Base-by-base conservation (phyloP, 2,797 vertebrate genomes). In the Thaleichthys pacificus region DNA sequence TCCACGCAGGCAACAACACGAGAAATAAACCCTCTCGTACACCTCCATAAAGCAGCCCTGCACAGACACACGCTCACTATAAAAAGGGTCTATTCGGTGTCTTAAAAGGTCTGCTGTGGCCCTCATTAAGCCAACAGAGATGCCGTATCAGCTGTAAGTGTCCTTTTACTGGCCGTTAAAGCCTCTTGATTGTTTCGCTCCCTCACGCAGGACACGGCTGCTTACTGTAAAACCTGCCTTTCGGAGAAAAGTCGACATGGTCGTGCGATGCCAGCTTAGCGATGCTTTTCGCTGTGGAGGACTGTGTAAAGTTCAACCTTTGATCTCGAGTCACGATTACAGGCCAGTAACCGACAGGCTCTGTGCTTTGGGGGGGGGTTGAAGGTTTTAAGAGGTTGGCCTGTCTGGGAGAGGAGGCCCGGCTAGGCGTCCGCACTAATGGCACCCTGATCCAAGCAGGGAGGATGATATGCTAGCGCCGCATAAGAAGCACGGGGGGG, bases 91-190 rank as follows among this genome's bases (percentile, higher is more conserved):
- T 56, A 56, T 51, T 61, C 17, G 17, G 66, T 61, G 70, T 64
- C 61, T 69, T 77, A 60, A 77, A 72, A 75, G 71, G 73, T 63
- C 67, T 67, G 47, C 21, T 70, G 67, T 61, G 84, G 79, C 75
- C 77, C 62, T 91, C 87, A 88, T 89, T 89, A 90, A 85, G 85
- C 73, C 75, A 56, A 63, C 38, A 85, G 74, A 86, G 84, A 85
- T 72, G 73, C 80, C 77, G 79, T 88, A 90, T 89, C 87, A 89
- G 84, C 76, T 61, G 69, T 84, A 87, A 91, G 85, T 85, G 87
- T 87, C 86, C 85, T 89, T 91, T 91, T 89, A 92, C 84, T 86
- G 90, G 85, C 86, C 77, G 86, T 91, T 89, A 91, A 90, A 88
- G 42, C 78, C 77, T 32, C n/a, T 69, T 83, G 77, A 84, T 82